Base-by-base conservation (phyloP, 1,140 invertebrate species). In the Polypedilum vanderplanki region DNA sequence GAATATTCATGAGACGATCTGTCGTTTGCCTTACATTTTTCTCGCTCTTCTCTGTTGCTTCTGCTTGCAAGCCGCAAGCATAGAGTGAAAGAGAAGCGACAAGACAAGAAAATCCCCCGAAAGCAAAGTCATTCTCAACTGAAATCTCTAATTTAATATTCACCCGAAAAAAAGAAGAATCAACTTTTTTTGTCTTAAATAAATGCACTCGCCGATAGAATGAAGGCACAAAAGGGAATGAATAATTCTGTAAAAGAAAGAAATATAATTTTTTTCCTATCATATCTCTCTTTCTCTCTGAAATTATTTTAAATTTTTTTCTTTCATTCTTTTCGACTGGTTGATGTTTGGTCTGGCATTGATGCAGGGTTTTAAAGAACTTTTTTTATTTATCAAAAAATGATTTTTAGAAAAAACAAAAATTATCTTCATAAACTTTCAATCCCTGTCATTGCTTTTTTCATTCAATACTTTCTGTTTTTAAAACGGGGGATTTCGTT, bases 131-230 rank as follows among this genome's bases (percentile, higher is more conserved):
- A 57, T 57, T 57, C 46, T 57, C n/a, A n/a, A 57, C 46, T 57
- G n/a, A 57, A 57, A 57, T 57, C 46, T 57, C 46, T 57, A 57
- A 57, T 57, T 57, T 57, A 57, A 57, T 57, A 57, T 57, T 57
- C n/a, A 57, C 12, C 46, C 46, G 46, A 57, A 57, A 46, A 46
- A 57, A 57, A 57, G 46, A 57, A 57, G 24, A 33, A 3, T 33
- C 24, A 33, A 33, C 24, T 33, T 33, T 33, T 33, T 33, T 33
- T 33, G 24, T 33, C 24, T 33, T 57, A n/a, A n/a, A 57, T 15
- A 57, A 57, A 57, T 57, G 46, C 46, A 57, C n/a, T 57, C 46
- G 46, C 46, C n/a, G 46, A 57, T 15, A n/a, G 46, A 33, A 33
- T 57, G 46, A n/a, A 57, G 46, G n/a, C 12, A n/a, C 46, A 57